phyloP scores from a whole-genome alignment of 2,113 vertebrate genomes.

The Pungitius pungitius region DNA sequence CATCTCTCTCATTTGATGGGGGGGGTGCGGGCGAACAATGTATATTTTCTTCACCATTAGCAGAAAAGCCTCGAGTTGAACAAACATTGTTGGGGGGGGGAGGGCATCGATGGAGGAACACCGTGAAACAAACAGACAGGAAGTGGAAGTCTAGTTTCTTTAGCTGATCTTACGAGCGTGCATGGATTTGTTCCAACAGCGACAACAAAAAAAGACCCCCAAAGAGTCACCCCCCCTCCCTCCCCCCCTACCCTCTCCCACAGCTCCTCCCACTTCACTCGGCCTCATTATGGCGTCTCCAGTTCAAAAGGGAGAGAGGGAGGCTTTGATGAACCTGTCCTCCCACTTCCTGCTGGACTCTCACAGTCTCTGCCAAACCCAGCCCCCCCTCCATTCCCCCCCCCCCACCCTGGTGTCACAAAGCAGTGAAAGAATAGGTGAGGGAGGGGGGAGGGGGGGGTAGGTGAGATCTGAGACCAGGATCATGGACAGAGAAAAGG shows the following conservation, averaged over 20 bases:
- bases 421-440: background rate
- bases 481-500: background rate
- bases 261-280: conserved; percentile 56
- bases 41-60: conserved; percentile 78
- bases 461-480: conserved; percentile 12
- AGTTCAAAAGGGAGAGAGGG: conserved; percentile 24
- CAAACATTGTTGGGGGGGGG: conserved; percentile 25
- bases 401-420: conserved; percentile 17
- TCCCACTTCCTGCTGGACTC: conserved; percentile 66
- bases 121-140: background rate
- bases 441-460: background rate
- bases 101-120: conserved; percentile 21
- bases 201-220: background rate
- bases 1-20: conserved; percentile 72
- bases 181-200: background rate
- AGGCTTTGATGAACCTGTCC: conserved; percentile 69
- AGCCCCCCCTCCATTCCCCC: background rate
- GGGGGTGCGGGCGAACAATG: conserved; percentile 25
- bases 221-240: conserved; percentile 26
- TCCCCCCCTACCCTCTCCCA: too few relatives aligned
- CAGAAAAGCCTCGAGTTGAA: conserved; percentile 63
- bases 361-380: conserved; percentile 39
- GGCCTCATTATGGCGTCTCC: conserved; percentile 54
- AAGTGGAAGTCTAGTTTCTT: background rate
- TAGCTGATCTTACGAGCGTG: background rate